Evolutionary conservation across 2,797 vertebrate species (phyloP), one percentile per base, ranked within the genome.

Genomic region (Gymnoscopelus braueri): DNA sequence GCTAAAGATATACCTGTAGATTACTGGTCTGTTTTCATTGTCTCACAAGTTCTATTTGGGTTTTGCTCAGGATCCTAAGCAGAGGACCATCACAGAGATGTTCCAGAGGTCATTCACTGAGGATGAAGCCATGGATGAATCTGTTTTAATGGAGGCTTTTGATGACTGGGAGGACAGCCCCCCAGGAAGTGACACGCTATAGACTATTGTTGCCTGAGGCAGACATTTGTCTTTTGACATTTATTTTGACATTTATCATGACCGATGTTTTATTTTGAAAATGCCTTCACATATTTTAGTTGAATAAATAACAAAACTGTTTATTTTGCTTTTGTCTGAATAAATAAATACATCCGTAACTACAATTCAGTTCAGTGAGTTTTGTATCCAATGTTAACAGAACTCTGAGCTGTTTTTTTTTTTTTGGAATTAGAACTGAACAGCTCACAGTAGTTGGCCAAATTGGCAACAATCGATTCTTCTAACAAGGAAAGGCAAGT

Each of bases 61-160:
- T 48, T 67, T 74, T 87, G 63, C 61, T 51, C 15, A 96, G 94
- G 96, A 98, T 77, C 86, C 94, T 11, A 93, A 94, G 26, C 96
- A 99, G 91, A 93, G 78, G 86, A 94, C 84, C 1, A 97, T 99
- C 78, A 94, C 93, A 0, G 95, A 97, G 80, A 95, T 99, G 79
- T 97, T 99, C 87, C 95, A 97, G 91, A 94, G 92, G 70, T 96
- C 96, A 1, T 97, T 98, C 59, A 91, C 90, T 10, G 94, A 92
- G 1, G 84, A 79, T 3, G 93, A 92, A 0, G 89, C 95, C 1
- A 32, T 70, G 24, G 95, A 96, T 10, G 94, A 96, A 59, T 81
- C 71, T 13, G 14, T 89, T 19, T 79, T 97, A 39, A 74, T 95
- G 71, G 94, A 96, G 77, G 95, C 93, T n/a, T 90, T 81, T 5